Evolutionary conservation across 2,113 vertebrate genomes (phyloP).

Genomic region (Calcarius ornatus): DNA sequence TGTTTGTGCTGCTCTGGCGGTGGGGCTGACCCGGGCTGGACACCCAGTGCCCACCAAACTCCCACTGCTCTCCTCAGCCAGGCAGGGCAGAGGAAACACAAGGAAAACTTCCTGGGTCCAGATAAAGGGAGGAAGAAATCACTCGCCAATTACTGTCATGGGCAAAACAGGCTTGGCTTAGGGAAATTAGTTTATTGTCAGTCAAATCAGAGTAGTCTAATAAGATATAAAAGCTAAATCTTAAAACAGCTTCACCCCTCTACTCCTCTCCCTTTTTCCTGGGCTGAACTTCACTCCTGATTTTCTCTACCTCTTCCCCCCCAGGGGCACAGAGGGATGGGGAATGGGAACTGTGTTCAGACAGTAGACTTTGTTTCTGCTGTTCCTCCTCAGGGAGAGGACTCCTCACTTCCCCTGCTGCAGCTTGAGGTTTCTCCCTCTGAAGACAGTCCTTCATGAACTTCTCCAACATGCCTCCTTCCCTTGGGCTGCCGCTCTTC

Average conservation of each 20-base stretch:
- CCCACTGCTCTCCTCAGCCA: not conserved
- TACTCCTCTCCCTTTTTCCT: not conserved
- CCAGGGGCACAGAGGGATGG: no score
- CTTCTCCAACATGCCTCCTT: not conserved
- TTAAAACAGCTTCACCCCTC: not conserved
- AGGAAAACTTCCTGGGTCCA: not conserved
- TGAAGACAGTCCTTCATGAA: no score
- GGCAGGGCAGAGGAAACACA: not conserved
- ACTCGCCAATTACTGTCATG: not conserved
- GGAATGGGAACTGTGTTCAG: not conserved
- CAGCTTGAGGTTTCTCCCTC: rapidly evolving
- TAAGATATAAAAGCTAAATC: not conserved
- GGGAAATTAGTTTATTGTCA: not conserved
- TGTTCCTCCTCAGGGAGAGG: not conserved
- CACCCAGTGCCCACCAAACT: not conserved
- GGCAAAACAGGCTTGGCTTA: not conserved
- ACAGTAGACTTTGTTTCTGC: not conserved
- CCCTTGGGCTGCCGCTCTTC: no score
- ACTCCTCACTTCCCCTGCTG: not conserved
- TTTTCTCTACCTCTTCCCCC: not conserved
- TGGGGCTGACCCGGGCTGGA: not conserved
- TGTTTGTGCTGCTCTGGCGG: not conserved
- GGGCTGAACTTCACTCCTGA: not conserved
- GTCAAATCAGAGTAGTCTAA: not conserved
- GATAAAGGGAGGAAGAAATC: not conserved